Evolutionary conservation across 1,140 invertebrate species (phyloP), one percentile per base, ranked within the genome.

Genomic region (Cyclina sinensis): DNA sequence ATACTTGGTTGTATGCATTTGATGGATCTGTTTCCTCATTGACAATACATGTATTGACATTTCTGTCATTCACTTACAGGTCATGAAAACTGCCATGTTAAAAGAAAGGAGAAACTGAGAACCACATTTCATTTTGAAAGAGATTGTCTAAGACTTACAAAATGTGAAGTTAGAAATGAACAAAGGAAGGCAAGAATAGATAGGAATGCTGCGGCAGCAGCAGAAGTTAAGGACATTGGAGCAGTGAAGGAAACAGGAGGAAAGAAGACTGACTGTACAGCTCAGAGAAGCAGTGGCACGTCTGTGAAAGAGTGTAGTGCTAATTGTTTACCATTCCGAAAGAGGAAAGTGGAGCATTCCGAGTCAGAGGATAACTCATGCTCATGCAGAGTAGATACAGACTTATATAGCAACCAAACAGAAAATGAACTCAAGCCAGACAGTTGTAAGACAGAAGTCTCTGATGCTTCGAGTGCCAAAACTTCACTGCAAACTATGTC

Each of bases 61-160:
- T 70, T 79, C 86, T 87, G n/a, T n/a, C n/a, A n/a, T n/a, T n/a
- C n/a, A n/a, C n/a, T n/a, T n/a, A n/a, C 48, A 91, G 91, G 62
- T 59, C 79, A 83, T 65, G 68, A 90, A 79, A 90, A 85, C 35
- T 84, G 85, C 43, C 86, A 83, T 46, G 79, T 90, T 7, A 90
- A 88, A 62, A 88, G 82, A 51, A 90, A 88, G 48, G 91, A 90
- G n/a, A 91, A 37, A 21, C 39, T 91, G 46, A 48, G 73, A 62
- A 16, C 88, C 4, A 65, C 83, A 12, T 91, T 90, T 27, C 86
- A 78, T 73, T 86, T 91, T 46, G 54, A 70, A 43, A 48, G 87
- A 4, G 89, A 92, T 65, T 89, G 86, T 83, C 62, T 93, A 11
- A 65, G 76, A 24, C 59, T 92, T 54, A 73, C 57, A 14, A 27